These are phyloP conservation scores for Cantharis lateralis DNA, from an alignment of 2,888 invertebrate species.

Conservation along the genomic window DNA sequence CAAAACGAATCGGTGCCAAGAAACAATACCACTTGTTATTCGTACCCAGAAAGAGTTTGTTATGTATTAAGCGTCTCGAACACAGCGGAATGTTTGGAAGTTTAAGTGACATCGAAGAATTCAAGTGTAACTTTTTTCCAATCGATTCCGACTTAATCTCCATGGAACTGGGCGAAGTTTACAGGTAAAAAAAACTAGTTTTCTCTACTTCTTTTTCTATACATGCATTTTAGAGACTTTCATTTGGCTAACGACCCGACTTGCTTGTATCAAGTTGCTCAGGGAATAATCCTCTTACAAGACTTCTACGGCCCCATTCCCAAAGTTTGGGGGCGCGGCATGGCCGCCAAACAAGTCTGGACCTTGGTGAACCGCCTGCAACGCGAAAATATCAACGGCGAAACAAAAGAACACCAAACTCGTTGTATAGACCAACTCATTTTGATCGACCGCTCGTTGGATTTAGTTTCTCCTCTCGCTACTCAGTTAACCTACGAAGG, in stretches of 20 bases:
- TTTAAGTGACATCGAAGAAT: slow-evolving; percentile 79
- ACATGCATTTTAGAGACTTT: slow-evolving; percentile 68
- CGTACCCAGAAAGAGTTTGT: slow-evolving; percentile 82
- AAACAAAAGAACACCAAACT: slow-evolving; percentile 54
- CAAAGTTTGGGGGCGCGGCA: slow-evolving; percentile 87
- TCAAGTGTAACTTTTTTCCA: slow-evolving; percentile 86
- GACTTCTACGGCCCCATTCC: slow-evolving; percentile 88
- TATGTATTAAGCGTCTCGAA: slow-evolving; percentile 85
- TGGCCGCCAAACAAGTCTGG: slow-evolving; percentile 86
- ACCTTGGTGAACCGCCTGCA: slow-evolving; percentile 79
- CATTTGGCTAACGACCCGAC: slow-evolving; percentile 89
- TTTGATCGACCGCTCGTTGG: slow-evolving; percentile 87
- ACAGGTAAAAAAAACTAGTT: slow-evolving; percentile 61
- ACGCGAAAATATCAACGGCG: slow-evolving; percentile 64
- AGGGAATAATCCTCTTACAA: slow-evolving; percentile 84
- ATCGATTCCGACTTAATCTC: slow-evolving; percentile 92
- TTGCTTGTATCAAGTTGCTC: slow-evolving; percentile 84
- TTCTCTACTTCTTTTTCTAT: neutral
- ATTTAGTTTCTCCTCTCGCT: slow-evolving; percentile 88
- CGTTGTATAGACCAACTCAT: slow-evolving; percentile 82
- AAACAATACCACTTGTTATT: slow-evolving; percentile 88
- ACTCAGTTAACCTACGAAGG: slow-evolving; percentile 98
- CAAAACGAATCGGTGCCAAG: slow-evolving; percentile 53
- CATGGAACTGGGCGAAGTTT: slow-evolving; percentile 84
- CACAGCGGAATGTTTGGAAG: slow-evolving; percentile 80